Base-by-base conservation (phyloP, 2,888 invertebrate species). In the Heliconius erato region DNA sequence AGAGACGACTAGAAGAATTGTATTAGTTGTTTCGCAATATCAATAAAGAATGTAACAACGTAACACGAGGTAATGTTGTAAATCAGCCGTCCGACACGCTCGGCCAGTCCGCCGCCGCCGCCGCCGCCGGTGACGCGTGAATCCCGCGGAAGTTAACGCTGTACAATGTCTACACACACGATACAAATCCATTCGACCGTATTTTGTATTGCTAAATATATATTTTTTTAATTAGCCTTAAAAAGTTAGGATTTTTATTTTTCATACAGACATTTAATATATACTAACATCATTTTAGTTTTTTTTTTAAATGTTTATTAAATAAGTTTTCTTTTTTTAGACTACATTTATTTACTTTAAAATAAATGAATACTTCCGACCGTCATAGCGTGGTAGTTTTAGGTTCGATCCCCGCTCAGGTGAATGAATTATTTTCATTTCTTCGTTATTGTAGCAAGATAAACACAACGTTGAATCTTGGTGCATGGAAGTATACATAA, bases 71-170 rank as follows among this genome's bases (percentile, higher is more conserved):
- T 63, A 67, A 74, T 19, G 40, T 54, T 49, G 74, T 69, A 76
- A 69, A 69, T 76, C 35, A 19, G 59, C 23, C 67, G 67, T 68
- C 68, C 44, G 82, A 63, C 59, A 9, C 74, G 82, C 82, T 63
- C 40, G 79, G 69, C 32, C 74, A 79, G 59, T 14, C 74, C 44
- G 63, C 63, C 26, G n/a, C 63, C 59, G 23, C 44, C 40, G 40
- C 40, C 49, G 49, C 16, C 49, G 49, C 67, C 79, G 67, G 74
- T 59, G 79, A 71, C 59, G 82, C 79, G 79, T 82, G 71, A 69
- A 69, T 78, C 69, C 74, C 67, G 67, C 82, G 82, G 82, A 82
- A 82, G 76, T 82, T 4, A 59, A 49, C 72, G 72, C 72, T 72
- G 67, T 49, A 67, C 4, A 63, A 0, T 63, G n/a, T n/a, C 63